These are phyloP conservation scores for Adineta ricciae DNA, from an alignment of 2,888 invertebrate genomes.

Conservation along the genomic window DNA sequence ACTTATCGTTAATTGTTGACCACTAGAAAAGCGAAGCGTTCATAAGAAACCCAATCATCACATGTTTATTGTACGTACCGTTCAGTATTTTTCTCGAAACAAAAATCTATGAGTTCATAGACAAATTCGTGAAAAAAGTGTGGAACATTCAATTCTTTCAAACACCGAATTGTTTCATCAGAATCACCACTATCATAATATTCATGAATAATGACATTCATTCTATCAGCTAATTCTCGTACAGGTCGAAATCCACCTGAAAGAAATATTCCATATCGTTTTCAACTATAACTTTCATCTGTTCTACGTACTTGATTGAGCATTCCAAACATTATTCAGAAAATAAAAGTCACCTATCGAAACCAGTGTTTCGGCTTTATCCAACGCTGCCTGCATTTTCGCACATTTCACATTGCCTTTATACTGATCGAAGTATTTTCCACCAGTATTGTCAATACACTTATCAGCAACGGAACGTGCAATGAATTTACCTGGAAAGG, in stretches of 20 bases:
- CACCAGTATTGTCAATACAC: slow-evolving; percentile 48
- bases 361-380: slow-evolving; percentile 22
- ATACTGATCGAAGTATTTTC: slow-evolving; percentile 36
- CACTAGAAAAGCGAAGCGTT: slow-evolving; percentile 17
- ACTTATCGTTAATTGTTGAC: slow-evolving; percentile 28
- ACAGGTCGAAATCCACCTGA: slow-evolving; percentile 27
- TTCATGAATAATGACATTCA: slow-evolving; percentile 35
- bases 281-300: background rate
- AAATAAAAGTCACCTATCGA: slow-evolving; percentile 21
- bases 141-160: slow-evolving; percentile 76
- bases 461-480: slow-evolving; percentile 79
- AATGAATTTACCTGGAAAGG: slow-evolving; percentile 70
- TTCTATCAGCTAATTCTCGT: slow-evolving; percentile 28
- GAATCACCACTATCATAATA: slow-evolving; percentile 61
- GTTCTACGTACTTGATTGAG: background rate
- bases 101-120: slow-evolving; percentile 58
- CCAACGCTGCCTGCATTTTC: background rate
- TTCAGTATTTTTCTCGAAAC: slow-evolving; percentile 5
- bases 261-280: background rate
- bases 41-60: too few relatives aligned
- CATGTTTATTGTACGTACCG: slow-evolving; percentile 25
- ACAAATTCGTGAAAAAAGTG: slow-evolving; percentile 91
- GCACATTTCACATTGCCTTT: slow-evolving; percentile 3
- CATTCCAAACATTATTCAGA: slow-evolving; percentile 34
- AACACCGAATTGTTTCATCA: slow-evolving; percentile 72